A percentile compares a stretch with the other conserved stretches of the same genome.
Evolutionary conservation across 1,140 invertebrate species (phyloP).

Genomic region (Diorhabda sublineata): DNA sequence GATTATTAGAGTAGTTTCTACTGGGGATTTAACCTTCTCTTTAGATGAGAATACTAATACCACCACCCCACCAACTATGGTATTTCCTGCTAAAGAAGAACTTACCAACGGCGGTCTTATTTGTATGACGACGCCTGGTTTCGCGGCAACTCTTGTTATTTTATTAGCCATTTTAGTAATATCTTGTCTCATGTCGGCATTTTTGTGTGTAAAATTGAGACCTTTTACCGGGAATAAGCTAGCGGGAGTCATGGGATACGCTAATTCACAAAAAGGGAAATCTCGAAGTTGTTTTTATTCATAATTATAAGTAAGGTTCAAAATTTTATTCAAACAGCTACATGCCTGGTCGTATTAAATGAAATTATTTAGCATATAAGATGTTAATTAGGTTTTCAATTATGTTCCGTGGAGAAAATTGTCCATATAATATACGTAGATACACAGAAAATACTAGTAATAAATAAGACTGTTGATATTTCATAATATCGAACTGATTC

Average conservation of each 20-base stretch:
- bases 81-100: slow-evolving; percentile 61
- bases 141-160: slow-evolving; percentile 77
- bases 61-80: slow-evolving; percentile 60
- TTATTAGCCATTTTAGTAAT: slow-evolving; percentile 74
- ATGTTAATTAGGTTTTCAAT: too few relatives aligned
- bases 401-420: too few relatives aligned
- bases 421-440: too few relatives aligned
- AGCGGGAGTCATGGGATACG: slow-evolving; percentile 48
- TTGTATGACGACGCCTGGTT: slow-evolving; percentile 88
- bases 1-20: slow-evolving; percentile 79
- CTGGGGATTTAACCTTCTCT: slow-evolving; percentile 78
- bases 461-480: too few relatives aligned
- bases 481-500: too few relatives aligned
- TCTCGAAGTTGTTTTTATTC: slow-evolving; percentile 55
- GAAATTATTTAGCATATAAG: background rate
- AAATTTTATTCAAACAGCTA: background rate
- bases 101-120: slow-evolving; percentile 58
- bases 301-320: slow-evolving; percentile 34
- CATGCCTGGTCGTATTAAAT: slow-evolving; percentile 5
- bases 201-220: slow-evolving; percentile 73
- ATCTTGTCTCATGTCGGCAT: slow-evolving; percentile 78
- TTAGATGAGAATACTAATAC: slow-evolving; percentile 59
- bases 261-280: slow-evolving; percentile 44
- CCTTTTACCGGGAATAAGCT: slow-evolving; percentile 58
- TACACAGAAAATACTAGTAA: too few relatives aligned